Base-by-base conservation (phyloP, 2,888 invertebrate genomes). In the Spatulosminthurus flaviceps region DNA sequence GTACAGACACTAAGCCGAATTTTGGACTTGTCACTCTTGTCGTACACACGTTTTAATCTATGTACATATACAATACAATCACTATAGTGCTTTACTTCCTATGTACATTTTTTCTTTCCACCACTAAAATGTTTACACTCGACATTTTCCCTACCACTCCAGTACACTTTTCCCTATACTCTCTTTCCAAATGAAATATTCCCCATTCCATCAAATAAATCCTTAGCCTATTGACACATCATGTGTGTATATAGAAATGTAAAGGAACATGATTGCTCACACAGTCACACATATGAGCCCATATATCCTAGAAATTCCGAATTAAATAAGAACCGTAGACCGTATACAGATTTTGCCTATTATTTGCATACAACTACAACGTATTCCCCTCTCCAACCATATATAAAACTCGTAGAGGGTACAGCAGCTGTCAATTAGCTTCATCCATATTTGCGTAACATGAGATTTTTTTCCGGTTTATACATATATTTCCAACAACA, bases 21-120 rank as follows among this genome's bases (percentile, higher is more conserved):
- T 67, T 67, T 16, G 28, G 24, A 67, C 28, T 67, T 24, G 67
- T 67, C 28, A 24, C 67, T 28, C 51, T 51, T 67, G 67, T 67
- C 26, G 11, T 67, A n/a, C 11, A n/a, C n/a, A n/a, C n/a, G n/a
- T n/a, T n/a, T n/a, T n/a, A n/a, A n/a, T n/a, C n/a, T n/a, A n/a
- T n/a, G n/a, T n/a, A n/a, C n/a, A n/a, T n/a, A n/a, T n/a, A n/a
- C n/a, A n/a, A n/a, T n/a, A n/a, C n/a, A n/a, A n/a, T n/a, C n/a
- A n/a, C n/a, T n/a, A n/a, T n/a, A n/a, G n/a, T n/a, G n/a, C n/a
- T n/a, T n/a, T n/a, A n/a, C n/a, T n/a, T n/a, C n/a, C n/a, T n/a
- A 29, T 16, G 24, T 2, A 64, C 21, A 67, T 67, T 29, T 26
- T 64, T 67, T 67, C 28, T 16, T 28, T n/a, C n/a, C n/a, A n/a